Conservation (phyloP, 2,888 invertebrate species). For the Napeogenes inachia region DNA sequence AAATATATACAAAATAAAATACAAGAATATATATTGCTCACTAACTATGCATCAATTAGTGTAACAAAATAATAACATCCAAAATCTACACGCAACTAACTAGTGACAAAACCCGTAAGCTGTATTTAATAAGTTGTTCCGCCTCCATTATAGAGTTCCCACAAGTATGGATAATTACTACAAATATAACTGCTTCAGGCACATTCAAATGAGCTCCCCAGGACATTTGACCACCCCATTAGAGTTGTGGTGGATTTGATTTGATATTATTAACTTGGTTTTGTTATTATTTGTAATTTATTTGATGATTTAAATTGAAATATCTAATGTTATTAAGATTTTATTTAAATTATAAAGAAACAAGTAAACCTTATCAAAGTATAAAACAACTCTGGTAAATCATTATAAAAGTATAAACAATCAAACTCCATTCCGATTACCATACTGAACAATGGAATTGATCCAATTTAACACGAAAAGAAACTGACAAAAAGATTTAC, state of each 20-base stretch:
- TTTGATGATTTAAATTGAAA: neutral
- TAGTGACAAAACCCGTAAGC: constrained; percentile 54
- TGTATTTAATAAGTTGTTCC: constrained; percentile 59
- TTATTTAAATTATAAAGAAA: neutral
- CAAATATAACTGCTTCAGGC: constrained; percentile 63
- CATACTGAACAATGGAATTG: constrained; percentile 62
- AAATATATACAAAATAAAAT: too few relatives aligned
- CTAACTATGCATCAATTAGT: neutral
- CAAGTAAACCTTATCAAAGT: neutral
- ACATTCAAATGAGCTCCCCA: constrained; percentile 71
- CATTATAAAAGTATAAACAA: constrained; percentile 9
- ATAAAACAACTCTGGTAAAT: constrained; percentile 7
- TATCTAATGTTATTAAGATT: neutral
- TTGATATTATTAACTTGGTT: neutral
- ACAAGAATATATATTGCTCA: too few relatives aligned
- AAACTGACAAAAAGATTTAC: constrained; percentile 62
- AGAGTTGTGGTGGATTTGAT: neutral
- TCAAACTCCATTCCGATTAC: constrained; percentile 56
- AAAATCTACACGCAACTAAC: neutral
- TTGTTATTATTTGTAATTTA: too few relatives aligned
- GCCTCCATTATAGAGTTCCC: constrained; percentile 56
- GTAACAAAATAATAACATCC: neutral
- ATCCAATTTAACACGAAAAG: constrained; percentile 65
- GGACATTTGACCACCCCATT: constrained; percentile 51
- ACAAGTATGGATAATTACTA: constrained; percentile 67